Percentiles rank a stretch among this genome's conserved stretches.
Evolutionary conservation across 2,888 invertebrate species (phyloP).

Genomic region (Lycia hirtaria): DNA sequence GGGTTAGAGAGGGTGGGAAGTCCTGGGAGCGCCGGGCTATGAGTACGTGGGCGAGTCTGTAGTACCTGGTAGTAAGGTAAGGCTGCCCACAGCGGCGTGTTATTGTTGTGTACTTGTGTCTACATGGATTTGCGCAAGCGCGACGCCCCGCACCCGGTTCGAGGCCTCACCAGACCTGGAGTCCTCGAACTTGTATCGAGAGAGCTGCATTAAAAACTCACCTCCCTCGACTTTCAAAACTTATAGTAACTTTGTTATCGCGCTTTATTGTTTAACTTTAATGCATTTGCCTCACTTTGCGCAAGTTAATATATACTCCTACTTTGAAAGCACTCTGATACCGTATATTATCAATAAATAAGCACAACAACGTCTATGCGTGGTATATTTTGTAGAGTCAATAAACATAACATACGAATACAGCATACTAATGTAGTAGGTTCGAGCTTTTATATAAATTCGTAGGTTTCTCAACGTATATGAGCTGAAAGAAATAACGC

Average conservation of each 20-base stretch:
- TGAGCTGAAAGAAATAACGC: no score
- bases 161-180: slow-evolving; percentile 21
- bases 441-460: not conserved
- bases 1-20: slow-evolving; percentile 40
- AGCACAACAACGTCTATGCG: slow-evolving; percentile 5
- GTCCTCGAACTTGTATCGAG: slow-evolving; percentile 72
- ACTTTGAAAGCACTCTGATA: slow-evolving; percentile 6
- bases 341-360: no score
- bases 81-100: slow-evolving; percentile 69
- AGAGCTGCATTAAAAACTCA: slow-evolving; percentile 49
- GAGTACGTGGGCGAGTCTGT: slow-evolving; percentile 86
- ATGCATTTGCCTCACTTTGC: slow-evolving; percentile 6
- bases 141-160: slow-evolving; percentile 43
- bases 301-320: not conserved
- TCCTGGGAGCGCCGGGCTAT: slow-evolving; percentile 57
- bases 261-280: slow-evolving; percentile 21
- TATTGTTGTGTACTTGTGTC: slow-evolving; percentile 83
- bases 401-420: not conserved
- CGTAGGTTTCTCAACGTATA: no score
- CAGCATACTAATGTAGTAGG: not conserved
- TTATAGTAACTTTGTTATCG: slow-evolving; percentile 23
- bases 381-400: not conserved
- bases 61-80: slow-evolving; percentile 83
- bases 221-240: slow-evolving; percentile 42
- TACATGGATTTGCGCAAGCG: slow-evolving; percentile 77